phyloP scores from a whole-genome alignment of 2,888 invertebrate species.

The Aricia artaxerxes region DNA sequence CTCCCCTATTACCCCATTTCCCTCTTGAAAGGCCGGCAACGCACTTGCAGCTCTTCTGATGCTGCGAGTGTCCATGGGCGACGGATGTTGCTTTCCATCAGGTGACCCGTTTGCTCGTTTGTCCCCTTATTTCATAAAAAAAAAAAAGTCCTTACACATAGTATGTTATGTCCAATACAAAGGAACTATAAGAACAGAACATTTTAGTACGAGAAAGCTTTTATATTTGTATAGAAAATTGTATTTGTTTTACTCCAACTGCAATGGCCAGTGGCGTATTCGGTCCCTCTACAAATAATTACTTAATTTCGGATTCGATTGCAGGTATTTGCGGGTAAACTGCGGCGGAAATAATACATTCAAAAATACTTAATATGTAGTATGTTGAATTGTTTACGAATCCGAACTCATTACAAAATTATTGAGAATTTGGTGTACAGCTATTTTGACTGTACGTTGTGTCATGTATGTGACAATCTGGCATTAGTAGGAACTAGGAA shows the following conservation, averaged over 20 bases:
- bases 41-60: no score
- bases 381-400: slow-evolving; percentile 2
- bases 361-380: neutral
- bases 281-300: neutral
- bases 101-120: no score
- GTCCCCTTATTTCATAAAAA: no score
- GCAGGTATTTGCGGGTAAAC: neutral
- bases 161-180: neutral
- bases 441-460: no score
- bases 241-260: neutral
- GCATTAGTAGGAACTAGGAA: no score
- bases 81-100: no score
- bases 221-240: neutral
- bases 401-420: neutral
- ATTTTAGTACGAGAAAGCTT: neutral
- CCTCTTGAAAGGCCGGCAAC: no score
- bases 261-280: neutral
- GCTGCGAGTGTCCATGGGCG: no score
- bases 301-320: neutral
- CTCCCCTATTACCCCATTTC: no score
- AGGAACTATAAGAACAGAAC: neutral
- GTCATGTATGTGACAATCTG: no score
- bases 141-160: neutral
- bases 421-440: neutral
- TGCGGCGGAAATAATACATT: neutral